Base-by-base conservation (phyloP, 2,113 vertebrate genomes). In the Petrocephalus zakoni region DNA sequence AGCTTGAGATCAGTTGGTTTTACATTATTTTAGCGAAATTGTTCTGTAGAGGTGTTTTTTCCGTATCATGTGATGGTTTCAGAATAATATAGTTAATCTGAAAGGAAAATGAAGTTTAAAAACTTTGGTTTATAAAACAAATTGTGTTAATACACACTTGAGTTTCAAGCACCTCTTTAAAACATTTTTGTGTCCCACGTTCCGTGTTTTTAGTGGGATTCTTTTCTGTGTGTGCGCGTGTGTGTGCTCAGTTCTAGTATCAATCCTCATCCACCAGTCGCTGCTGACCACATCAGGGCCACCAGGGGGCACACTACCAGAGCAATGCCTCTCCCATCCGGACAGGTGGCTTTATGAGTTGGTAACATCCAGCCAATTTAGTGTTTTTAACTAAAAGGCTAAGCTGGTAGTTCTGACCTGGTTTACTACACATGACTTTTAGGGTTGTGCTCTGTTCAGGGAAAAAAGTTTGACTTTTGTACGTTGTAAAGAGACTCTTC, bases 81-180 rank as follows among this genome's bases (percentile, higher is more conserved):
- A 87, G 42, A 58, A 34, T 6, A 5, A 22, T 11, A 52, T 19
- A 8, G 47, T 85, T 25, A 42, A 42, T 42, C 42, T 55, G 49
- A 46, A 7, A 42, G 42, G 19, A 86, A 55, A 83, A 83, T 83
- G 46, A 47, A 83, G 37, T 49, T n/a, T 42, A 68, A 53, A 64
- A 78, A 85, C 49, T 88, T 92, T 93, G 88, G 89, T 61, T 47
- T 52, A 34, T 53, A 37, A 53, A 51, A 82, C 21, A n/a, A 87
- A 64, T n/a, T 64, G 55, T 64, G 56, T 61, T 87, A 87, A 37
- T 61, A 64, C 53, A 58, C 86, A 87, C 8, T 46, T 47, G 29
- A 68, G 34, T 64, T 25, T 52, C 61, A 47, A n/a, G 22, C 42
- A 1, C 42, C 46, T 87, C 22, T 87, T 61, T 53, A 56, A 86